A percentile compares a stretch with the other conserved stretches of the same genome.
These are phyloP conservation scores for Coenobita brevimanus DNA, from an alignment of 1,140 invertebrate species.

Conservation along the genomic window DNA sequence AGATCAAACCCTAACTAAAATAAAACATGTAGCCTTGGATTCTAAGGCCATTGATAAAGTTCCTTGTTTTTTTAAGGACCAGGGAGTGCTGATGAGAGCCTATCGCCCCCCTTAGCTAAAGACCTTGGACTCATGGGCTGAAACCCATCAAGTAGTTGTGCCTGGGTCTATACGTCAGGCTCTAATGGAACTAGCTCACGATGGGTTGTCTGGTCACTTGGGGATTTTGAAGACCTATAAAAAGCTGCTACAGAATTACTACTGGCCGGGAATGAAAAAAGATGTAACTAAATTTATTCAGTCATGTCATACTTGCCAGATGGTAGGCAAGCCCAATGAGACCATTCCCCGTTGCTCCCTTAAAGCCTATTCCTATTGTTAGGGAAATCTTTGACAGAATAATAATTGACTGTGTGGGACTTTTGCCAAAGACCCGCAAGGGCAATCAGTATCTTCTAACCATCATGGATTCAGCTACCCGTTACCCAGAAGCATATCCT, in stretches of 20 bases:
- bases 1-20: no score
- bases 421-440: not conserved
- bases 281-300: conserved; percentile 3
- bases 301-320: conserved; percentile 21
- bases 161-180: not conserved
- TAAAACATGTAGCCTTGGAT: no score
- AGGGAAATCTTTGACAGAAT: conserved; percentile 18
- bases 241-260: not conserved
- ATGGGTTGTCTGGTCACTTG: conserved; percentile 7
- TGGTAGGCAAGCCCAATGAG: conserved; percentile 21
- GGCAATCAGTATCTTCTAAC: conserved; percentile 32
- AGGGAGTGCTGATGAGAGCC: conserved; percentile 19
- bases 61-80: no score
- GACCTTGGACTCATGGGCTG: not conserved
- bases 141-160: conserved; percentile 11
- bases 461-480: not conserved
- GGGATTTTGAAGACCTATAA: conserved; percentile 14
- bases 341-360: conserved; percentile 17
- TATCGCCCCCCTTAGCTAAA: not conserved
- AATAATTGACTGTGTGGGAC: not conserved
- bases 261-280: conserved; percentile 2
- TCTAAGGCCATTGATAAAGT: no score
- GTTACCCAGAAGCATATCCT: conserved; percentile 13
- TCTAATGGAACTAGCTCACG: not conserved
- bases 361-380: conserved; percentile 19